phyloP scores from a whole-genome alignment of 1,140 invertebrate genomes.

The Atopsyche davidsoni region DNA sequence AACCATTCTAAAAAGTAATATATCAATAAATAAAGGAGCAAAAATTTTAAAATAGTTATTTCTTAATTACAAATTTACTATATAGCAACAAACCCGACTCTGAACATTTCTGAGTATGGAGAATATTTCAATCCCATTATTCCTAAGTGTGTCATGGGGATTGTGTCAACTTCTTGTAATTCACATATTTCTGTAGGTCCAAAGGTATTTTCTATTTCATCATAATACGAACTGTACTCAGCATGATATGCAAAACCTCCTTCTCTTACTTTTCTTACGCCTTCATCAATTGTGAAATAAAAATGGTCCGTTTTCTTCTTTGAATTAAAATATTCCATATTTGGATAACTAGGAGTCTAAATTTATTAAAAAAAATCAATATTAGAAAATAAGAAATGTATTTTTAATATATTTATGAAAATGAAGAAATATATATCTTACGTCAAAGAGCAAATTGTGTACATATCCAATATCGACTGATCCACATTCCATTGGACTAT shows the following conservation, averaged over 20 bases:
- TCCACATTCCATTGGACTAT: conserved; percentile 25
- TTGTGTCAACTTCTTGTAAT: conserved; percentile 26
- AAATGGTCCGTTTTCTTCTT: conserved; percentile 25
- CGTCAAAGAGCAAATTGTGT: conserved; percentile 29
- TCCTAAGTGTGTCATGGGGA: conserved; percentile 12
- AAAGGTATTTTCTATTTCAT: conserved; percentile 24
- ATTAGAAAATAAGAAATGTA: not conserved
- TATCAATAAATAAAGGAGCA: not conserved
- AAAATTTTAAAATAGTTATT: not conserved
- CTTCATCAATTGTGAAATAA: conserved; percentile 20
- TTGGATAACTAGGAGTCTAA: conserved; percentile 20
- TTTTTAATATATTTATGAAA: not conserved
- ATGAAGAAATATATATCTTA: not conserved
- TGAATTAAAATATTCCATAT: conserved; percentile 25
- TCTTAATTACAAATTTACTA: not conserved
- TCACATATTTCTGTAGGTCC: conserved; percentile 28
- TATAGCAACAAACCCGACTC: conserved; percentile 20
- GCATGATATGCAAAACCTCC: conserved; percentile 27
- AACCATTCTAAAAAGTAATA: conserved; percentile 20
- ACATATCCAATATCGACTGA: conserved; percentile 27
- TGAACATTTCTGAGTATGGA: conserved; percentile 26
- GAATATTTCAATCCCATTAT: conserved; percentile 26
- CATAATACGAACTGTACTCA: conserved; percentile 20
- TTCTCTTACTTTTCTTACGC: conserved; percentile 16
- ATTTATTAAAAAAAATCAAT: not conserved